Base-by-base conservation (phyloP, 2,113 vertebrate species). In the Raja brachyura region DNA sequence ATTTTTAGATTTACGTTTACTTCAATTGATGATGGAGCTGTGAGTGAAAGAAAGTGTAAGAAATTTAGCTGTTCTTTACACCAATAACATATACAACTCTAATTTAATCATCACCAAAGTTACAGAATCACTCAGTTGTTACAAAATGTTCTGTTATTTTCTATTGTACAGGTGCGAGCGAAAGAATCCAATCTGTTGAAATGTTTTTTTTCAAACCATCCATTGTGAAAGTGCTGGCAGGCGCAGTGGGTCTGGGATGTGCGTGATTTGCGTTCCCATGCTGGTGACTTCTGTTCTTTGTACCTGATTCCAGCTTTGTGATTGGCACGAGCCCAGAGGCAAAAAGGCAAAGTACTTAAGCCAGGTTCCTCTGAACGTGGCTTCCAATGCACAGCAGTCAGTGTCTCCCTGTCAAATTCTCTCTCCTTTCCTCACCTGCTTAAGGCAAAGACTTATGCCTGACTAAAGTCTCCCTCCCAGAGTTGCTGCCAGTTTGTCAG, bases 291-390 rank as follows among this genome's bases (percentile, higher is more conserved):
- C 83, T 88, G 83, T 61, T 88, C 28, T 63, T 88, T 88, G 83
- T 61, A 88, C 83, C 83, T 88, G 83, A 88, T 88, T 88, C 83
- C 83, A 61, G 83, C 83, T 88, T 88, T 88, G 28, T 88, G 83
- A 88, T 88, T 88, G 83, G 83, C 83, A 88, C 63, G 59, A 18
- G 83, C 83, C 83, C 83, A 66, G 61, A n/a, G 59, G 59, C 83
- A 88, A 88, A 88, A 61, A 88, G 59, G 83, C 61, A 61, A 88
- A 66, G 56, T n/a, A 61, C 59, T 88, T 66, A 88, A 88, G n/a
- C n/a, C 28, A 63, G 83, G 83, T 63, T 56, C 31, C 83, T 88
- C 83, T 63, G 14, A 88, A 88, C 61, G 0, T 33, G 83, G 83
- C 83, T 61, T 66, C 83, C 28, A 88, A 59, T 88, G 83, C 59